A percentile compares a stretch with the other conserved stretches of the same genome.
phyloP scores from a whole-genome alignment of 2,888 invertebrate genomes.

The Macrophya annulata region DNA sequence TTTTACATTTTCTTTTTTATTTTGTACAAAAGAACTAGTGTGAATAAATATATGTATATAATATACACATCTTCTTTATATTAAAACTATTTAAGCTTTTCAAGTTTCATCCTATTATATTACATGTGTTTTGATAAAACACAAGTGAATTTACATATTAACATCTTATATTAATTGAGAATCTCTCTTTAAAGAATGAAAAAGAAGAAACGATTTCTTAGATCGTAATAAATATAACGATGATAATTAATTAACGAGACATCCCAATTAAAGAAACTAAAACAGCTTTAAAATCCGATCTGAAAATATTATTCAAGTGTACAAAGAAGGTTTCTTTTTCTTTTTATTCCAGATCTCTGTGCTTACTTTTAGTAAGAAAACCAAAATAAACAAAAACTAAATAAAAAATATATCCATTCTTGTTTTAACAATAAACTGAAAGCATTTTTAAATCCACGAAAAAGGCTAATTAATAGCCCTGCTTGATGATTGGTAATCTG shows the following conservation, averaged over 20 bases:
- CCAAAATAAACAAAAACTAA: background rate
- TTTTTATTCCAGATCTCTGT: too few species aligned
- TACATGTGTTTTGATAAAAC: background rate
- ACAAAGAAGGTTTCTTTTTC: too few species aligned
- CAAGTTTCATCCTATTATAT: background rate
- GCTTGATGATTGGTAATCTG: conserved; percentile 60
- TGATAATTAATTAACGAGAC: background rate
- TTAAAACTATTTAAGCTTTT: background rate
- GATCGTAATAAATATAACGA: background rate
- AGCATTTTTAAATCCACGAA: background rate
- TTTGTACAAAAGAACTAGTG: conserved; percentile 13
- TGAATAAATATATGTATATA: conserved; percentile 15
- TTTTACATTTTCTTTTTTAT: background rate
- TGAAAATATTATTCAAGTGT: background rate
- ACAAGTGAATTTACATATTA: background rate
- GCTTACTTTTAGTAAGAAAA: background rate
- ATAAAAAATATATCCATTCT: background rate
- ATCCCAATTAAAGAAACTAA: background rate
- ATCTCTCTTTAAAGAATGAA: background rate
- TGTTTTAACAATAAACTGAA: background rate
- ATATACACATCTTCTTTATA: background rate
- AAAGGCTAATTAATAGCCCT: background rate
- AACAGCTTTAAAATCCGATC: background rate
- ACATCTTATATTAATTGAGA: background rate
- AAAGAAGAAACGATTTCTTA: background rate